phyloP scores from a whole-genome alignment of 2,797 vertebrate species.

The Enteromius thamalakanensis region DNA sequence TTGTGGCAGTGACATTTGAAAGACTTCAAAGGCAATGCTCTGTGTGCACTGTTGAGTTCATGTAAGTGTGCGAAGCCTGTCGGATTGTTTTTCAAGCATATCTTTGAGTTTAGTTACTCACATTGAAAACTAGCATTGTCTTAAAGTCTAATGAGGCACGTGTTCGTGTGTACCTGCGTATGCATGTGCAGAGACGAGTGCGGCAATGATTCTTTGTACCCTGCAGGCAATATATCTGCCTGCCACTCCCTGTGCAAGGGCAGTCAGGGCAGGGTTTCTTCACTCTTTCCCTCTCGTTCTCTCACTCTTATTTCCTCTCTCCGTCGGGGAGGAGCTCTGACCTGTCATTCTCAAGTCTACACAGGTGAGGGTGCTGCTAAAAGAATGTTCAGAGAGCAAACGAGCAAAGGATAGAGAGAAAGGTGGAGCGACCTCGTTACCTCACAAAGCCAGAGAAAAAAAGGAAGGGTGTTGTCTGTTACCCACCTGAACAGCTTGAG shows the following conservation, averaged over 20 bases:
- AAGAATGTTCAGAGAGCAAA: slow-evolving; percentile 74
- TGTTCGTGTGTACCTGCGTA: background rate
- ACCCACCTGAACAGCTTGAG: slow-evolving; percentile 42
- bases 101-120: background rate
- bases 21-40: slow-evolving; percentile 13
- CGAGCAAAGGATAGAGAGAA: slow-evolving; percentile 31
- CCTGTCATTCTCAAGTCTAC: slow-evolving; percentile 74
- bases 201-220: slow-evolving; percentile 51
- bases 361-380: slow-evolving; percentile 80
- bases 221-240: slow-evolving; percentile 48
- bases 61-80: background rate
- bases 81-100: background rate
- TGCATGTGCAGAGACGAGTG: slow-evolving; percentile 8
- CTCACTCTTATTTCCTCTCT: slow-evolving; percentile 21
- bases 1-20: slow-evolving; percentile 22
- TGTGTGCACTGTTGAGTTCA: background rate
- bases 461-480: slow-evolving; percentile 44
- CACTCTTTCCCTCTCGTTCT: slow-evolving; percentile 21
- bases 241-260: slow-evolving; percentile 50
- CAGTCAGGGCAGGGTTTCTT: slow-evolving; percentile 21
- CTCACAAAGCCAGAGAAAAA: slow-evolving; percentile 47
- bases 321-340: slow-evolving; percentile 3
- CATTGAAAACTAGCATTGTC: background rate
- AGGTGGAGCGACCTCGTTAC: slow-evolving; percentile 32
- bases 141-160: background rate